Evolutionary conservation across 2,113 vertebrate genomes (phyloP).

Genomic region (Pelecanoides urinatrix): DNA sequence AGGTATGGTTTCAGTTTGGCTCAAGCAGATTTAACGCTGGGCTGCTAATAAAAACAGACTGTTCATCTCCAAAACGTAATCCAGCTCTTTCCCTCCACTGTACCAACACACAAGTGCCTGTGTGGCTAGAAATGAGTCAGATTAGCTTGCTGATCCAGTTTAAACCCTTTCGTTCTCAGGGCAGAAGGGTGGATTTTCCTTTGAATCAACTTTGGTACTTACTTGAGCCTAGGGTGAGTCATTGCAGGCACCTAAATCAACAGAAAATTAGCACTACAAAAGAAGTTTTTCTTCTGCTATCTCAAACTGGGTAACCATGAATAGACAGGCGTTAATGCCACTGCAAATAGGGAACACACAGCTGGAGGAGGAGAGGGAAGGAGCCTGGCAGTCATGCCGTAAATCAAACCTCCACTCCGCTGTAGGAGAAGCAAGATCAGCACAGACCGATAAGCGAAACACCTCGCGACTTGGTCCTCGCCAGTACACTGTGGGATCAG

Average conservation of each 20-base stretch:
- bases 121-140: neutral
- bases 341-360: neutral
- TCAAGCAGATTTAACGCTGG: neutral
- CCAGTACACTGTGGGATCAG: neutral
- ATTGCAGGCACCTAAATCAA: neutral
- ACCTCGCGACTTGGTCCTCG: neutral
- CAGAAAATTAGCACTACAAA: conserved; percentile 18
- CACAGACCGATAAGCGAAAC: rapidly evolving
- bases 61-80: neutral
- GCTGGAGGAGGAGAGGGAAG: neutral
- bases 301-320: neutral
- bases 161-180: neutral
- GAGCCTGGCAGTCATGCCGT: neutral
- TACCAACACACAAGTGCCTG: neutral
- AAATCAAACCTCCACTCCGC: rapidly evolving
- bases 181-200: neutral
- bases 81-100: neutral
- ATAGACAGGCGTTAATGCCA: neutral
- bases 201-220: neutral
- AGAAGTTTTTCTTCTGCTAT: neutral
- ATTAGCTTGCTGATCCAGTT: conserved; percentile 22
- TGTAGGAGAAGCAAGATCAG: neutral
- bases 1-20: neutral
- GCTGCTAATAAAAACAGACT: conserved; percentile 9
- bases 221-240: neutral